phyloP scores from a whole-genome alignment of 2,888 invertebrate species.

The Conus canariensis region DNA sequence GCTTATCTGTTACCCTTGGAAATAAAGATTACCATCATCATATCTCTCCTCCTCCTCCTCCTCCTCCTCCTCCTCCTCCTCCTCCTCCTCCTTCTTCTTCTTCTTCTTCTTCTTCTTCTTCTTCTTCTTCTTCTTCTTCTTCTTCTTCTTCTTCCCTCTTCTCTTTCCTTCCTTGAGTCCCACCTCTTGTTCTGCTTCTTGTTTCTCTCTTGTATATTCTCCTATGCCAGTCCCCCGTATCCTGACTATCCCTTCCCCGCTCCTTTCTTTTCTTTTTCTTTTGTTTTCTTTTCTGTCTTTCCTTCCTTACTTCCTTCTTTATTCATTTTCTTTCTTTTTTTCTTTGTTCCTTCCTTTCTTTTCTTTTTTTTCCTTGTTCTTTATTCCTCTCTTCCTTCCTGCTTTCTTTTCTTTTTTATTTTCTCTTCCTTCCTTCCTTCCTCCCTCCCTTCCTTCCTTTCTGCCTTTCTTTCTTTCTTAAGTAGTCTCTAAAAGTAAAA shows the following conservation, averaged over 20 bases:
- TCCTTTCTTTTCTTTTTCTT: too few species aligned
- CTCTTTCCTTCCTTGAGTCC: background rate
- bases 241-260: too few species aligned
- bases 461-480: background rate
- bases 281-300: background rate
- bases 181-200: background rate
- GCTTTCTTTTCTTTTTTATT: too few species aligned
- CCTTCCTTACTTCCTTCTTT: background rate
- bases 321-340: background rate
- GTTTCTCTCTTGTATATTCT: background rate
- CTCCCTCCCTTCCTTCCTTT: background rate
- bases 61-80: background rate
- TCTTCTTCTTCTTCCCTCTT: background rate
- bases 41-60: background rate
- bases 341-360: too few species aligned
- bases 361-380: too few species aligned
- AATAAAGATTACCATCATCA: too few species aligned
- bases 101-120: background rate
- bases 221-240: too few species aligned
- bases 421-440: background rate
- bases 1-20: too few species aligned
- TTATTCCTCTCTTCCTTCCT: too few species aligned
- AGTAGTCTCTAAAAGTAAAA: too few species aligned
- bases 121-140: background rate
- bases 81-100: background rate